Evolutionary conservation across 2,797 vertebrate genomes (phyloP), one percentile per base, ranked within the genome.

Genomic region (Amblyraja radiata): DNA sequence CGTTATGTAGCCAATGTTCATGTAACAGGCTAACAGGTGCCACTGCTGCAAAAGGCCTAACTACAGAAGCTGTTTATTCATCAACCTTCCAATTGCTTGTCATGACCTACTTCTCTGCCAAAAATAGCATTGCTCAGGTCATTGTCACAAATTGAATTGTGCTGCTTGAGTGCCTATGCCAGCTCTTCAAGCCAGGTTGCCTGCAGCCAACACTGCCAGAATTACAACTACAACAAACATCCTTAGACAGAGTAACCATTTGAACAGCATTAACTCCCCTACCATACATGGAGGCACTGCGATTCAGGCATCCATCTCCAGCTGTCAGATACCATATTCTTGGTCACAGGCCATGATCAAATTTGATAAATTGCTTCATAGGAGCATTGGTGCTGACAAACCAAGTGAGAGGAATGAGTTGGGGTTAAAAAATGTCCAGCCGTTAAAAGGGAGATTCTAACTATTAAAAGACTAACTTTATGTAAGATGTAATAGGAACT

Each of bases 81-180:
- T 93, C 95, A 94, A 95, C 96, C 95, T 94, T 96, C 46, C 23
- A 14, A 58, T 93, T 95, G 11, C 77, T 93, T 79, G 94, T 95
- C 96, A 96, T 97, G 97, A 97, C 98, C 97, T 98, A 97, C 97
- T 98, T 98, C 96, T 97, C 96, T 96, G 97, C 97, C 97, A 97
- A 97, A 97, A 98, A 98, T 98, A 98, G 97, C 94, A 95, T 95
- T 96, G 97, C 97, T 97, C 97, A 96, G 97, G 97, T 98, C 97
- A 97, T 96, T 95, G 95, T 96, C 94, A 95, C 96, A 97, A 97
- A 97, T 96, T 96, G 96, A 96, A 97, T 97, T 98, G 97, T 96
- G 95, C 96, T 96, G 97, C 97, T 97, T 97, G 96, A 95, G 95
- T 97, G 96, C 96, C 96, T 95, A 95, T 96, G 84, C 84, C 58